phyloP scores from a whole-genome alignment of 2,888 invertebrate genomes.

The Xestoiulus laeticollis region DNA sequence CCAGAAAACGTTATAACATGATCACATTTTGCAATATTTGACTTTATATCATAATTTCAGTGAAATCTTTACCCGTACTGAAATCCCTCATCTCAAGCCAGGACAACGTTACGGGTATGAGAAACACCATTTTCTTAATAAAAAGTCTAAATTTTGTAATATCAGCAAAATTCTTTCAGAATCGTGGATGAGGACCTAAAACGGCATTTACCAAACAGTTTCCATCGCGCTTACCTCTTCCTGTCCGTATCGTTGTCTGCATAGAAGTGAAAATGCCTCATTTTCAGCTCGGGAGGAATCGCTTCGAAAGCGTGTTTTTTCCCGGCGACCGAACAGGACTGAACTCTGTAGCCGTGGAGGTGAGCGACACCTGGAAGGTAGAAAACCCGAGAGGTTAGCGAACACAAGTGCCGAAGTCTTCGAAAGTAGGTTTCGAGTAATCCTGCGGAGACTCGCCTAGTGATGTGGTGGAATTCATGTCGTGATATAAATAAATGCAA shows the following conservation, averaged over 20 bases:
- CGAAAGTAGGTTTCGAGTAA: no score
- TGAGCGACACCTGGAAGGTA: slow-evolving; percentile 80
- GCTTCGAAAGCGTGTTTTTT: slow-evolving; percentile 92
- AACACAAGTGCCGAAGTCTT: background rate
- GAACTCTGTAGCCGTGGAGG: slow-evolving; percentile 92
- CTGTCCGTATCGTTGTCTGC: slow-evolving; percentile 95
- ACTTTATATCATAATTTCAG: no score
- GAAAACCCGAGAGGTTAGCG: background rate
- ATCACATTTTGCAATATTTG: no score
- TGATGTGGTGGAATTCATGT: slow-evolving; percentile 85
- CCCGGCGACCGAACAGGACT: slow-evolving; percentile 80
- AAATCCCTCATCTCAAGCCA: no score
- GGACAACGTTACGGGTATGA: no score
- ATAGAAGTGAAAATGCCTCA: slow-evolving; percentile 90
- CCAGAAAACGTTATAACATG: no score
- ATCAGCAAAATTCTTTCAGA: no score
- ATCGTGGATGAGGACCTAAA: background rate
- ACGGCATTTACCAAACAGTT: slow-evolving; percentile 17
- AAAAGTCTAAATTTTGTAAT: no score
- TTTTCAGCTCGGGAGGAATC: slow-evolving; percentile 84
- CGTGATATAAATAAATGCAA: slow-evolving; percentile 91
- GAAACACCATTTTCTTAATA: no score
- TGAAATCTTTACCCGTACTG: no score
- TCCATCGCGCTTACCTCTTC: slow-evolving; percentile 74
- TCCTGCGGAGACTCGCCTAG: slow-evolving; percentile 72